Evolutionary conservation across 2,113 vertebrate genomes (phyloP).

Genomic region (Picathartes gymnocephalus): DNA sequence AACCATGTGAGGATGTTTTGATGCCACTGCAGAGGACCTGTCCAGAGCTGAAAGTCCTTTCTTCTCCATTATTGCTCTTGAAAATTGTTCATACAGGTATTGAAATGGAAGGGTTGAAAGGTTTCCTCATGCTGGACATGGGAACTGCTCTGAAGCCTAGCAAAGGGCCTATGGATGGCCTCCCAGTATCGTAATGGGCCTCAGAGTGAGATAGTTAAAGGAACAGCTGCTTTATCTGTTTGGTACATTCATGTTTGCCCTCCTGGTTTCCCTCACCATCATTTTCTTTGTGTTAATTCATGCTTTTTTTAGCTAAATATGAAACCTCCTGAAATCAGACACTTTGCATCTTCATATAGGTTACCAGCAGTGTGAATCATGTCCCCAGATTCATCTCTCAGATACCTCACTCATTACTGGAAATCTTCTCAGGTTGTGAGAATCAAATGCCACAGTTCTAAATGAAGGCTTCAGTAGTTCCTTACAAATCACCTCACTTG

Average conservation of each 20-base stretch:
- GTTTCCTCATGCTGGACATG: accelerated
- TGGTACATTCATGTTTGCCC: not conserved
- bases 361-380: not conserved
- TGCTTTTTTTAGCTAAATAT: not conserved
- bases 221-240: not conserved
- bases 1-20: not conserved
- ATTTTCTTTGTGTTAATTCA: not conserved
- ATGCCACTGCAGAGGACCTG: not conserved
- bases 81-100: accelerated
- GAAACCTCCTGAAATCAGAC: not conserved
- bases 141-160: not conserved
- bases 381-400: not conserved
- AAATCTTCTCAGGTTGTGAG: not conserved
- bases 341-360: not conserved
- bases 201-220: not conserved
- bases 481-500: not conserved
- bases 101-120: not conserved
- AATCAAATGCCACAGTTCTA: not conserved
- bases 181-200: not conserved
- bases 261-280: not conserved
- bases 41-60: not conserved
- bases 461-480: not conserved
- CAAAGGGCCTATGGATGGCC: not conserved
- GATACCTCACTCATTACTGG: not conserved
- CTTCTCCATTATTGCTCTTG: not conserved